Evolutionary conservation across 2,888 invertebrate genomes (phyloP).

Genomic region (Plebejus argus): DNA sequence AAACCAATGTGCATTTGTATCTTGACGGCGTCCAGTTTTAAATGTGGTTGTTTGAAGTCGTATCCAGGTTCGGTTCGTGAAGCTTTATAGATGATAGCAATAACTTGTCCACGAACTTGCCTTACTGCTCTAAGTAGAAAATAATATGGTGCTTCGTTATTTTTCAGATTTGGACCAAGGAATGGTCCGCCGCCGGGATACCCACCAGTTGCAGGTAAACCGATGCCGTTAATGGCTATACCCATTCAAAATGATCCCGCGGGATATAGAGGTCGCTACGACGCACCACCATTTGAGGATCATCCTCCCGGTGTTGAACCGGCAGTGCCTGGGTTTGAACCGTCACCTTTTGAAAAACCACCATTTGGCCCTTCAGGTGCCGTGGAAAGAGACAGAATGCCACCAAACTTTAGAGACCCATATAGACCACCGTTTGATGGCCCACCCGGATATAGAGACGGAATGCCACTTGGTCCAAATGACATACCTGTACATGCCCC

Average conservation of each 20-base stretch:
- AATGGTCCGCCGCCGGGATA: constrained; percentile 61
- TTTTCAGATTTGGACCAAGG: constrained; percentile 71
- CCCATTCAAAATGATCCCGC: constrained; percentile 59
- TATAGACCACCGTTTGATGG: constrained; percentile 66
- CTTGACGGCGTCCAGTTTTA: neutral
- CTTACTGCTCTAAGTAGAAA: neutral
- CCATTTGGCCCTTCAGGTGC: constrained; percentile 61
- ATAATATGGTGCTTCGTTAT: constrained; percentile 32
- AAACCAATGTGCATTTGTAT: neutral
- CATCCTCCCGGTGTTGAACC: constrained; percentile 84
- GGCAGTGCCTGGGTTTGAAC: constrained; percentile 82
- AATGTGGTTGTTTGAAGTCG: neutral
- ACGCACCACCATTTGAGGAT: constrained; percentile 77
- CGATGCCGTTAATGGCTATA: constrained; percentile 60
- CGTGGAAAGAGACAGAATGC: constrained; percentile 66
- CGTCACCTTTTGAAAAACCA: constrained; percentile 78
- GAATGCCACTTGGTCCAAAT: constrained; percentile 55
- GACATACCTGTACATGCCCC: constrained; percentile 72
- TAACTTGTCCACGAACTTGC: no score
- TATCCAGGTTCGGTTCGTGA: constrained; percentile 33
- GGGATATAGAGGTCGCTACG: constrained; percentile 69
- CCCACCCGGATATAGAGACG: constrained; percentile 56
- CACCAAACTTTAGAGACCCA: constrained; percentile 65
- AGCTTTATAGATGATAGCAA: neutral
- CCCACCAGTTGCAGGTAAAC: constrained; percentile 63